Percentiles rank a stretch among this genome's conserved stretches.
Conservation (phyloP, 2,888 invertebrate genomes). For the Sisyra nigra region DNA sequence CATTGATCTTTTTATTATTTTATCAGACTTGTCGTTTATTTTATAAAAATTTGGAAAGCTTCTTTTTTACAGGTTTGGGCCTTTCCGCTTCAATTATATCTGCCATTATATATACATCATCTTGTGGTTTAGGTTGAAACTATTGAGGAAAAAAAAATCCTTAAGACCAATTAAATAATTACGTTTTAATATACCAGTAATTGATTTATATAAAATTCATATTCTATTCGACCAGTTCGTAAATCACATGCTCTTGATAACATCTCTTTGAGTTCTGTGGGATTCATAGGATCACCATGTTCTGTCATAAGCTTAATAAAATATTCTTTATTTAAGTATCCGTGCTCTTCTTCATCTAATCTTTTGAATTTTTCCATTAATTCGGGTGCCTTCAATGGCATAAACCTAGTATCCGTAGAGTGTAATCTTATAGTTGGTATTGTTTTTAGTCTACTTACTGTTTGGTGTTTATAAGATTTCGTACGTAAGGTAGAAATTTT, state of each 20-base stretch:
- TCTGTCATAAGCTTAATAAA: constrained; percentile 66
- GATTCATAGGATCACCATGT: constrained; percentile 80
- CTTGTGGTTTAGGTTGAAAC: constrained; percentile 13
- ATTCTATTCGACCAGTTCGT: constrained; percentile 62
- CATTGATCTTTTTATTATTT: background rate
- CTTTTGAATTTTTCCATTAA: constrained; percentile 71
- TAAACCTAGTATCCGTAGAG: constrained; percentile 46
- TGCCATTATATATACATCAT: constrained; percentile 16
- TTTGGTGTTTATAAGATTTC: no score
- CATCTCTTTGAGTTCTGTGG: constrained; percentile 88
- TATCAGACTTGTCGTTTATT: background rate
- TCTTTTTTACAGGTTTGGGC: constrained; percentile 1
- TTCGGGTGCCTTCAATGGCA: constrained; percentile 70
- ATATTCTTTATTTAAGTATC: constrained; percentile 57
- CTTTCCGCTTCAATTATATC: constrained; percentile 16
- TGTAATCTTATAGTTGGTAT: background rate
- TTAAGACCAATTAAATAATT: background rate
- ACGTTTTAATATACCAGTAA: constrained; percentile 47
- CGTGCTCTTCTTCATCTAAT: constrained; percentile 61
- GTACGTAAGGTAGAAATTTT: background rate
- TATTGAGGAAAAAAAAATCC: constrained; percentile 7
- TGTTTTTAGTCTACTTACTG: no score
- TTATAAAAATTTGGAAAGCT: background rate
- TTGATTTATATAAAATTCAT: constrained; percentile 75
- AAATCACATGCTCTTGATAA: constrained; percentile 71